A percentile compares a stretch with the other conserved stretches of the same genome.
These are phyloP conservation scores for Microcebus ravelobensis DNA, from an alignment of 2,113 vertebrate genomes.

Conservation along the genomic window DNA sequence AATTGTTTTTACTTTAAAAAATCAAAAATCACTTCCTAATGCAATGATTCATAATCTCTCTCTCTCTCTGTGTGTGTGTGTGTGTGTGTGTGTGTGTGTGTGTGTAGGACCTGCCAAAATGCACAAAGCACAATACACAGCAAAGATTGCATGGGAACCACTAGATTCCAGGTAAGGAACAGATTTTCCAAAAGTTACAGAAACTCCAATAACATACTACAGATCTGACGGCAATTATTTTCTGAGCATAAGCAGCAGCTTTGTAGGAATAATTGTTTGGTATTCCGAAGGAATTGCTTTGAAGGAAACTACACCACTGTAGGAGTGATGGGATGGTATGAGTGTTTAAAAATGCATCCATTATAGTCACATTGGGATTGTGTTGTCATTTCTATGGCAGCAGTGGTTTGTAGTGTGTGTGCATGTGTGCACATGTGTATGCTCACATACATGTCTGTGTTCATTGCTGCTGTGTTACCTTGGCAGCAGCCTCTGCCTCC, in stretches of 20 bases:
- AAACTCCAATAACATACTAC: background rate
- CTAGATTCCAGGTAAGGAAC: background rate
- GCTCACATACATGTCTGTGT: background rate
- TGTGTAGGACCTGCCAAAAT: background rate
- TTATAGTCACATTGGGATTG: background rate
- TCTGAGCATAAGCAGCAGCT: background rate
- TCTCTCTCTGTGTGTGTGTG: background rate
- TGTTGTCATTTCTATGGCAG: background rate
- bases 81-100: background rate
- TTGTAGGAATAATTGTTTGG: constrained; percentile 11
- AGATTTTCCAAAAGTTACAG: background rate
- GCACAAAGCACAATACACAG: background rate
- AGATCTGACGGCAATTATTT: background rate
- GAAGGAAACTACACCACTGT: background rate
- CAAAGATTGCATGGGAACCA: background rate
- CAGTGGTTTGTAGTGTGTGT: background rate
- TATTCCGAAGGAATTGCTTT: background rate
- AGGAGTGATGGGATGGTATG: background rate
- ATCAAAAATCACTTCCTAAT: constrained; percentile 20
- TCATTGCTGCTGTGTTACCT: background rate
- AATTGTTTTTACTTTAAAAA: background rate
- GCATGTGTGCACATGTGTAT: background rate
- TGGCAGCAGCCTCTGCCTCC: background rate
- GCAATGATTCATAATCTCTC: background rate
- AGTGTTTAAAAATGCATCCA: background rate